Evolutionary conservation across 2,888 invertebrate genomes (phyloP).

Genomic region (Doris montereyensis): DNA sequence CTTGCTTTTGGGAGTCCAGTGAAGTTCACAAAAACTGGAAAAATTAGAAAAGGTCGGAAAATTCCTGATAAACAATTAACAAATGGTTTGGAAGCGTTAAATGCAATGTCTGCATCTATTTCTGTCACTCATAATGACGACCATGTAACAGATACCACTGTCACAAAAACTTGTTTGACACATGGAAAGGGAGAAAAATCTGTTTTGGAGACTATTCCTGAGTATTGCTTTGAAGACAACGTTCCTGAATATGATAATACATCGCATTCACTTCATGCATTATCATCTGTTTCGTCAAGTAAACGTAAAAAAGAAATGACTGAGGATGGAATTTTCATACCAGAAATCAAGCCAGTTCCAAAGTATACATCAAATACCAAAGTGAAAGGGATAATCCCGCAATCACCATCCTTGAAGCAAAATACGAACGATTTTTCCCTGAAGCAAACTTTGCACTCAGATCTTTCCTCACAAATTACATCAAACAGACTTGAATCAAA

Average conservation of each 20-base stretch:
- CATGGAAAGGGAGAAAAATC: not conserved
- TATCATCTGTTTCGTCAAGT: not conserved
- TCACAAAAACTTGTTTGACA: no score
- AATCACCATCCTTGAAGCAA: no score
- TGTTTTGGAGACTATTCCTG: not conserved
- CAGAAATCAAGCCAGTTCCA: not conserved
- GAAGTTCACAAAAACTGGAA: constrained; percentile 36
- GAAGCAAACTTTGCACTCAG: not conserved
- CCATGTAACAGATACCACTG: not conserved
- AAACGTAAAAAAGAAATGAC: not conserved
- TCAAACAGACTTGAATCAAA: not conserved
- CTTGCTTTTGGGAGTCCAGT: constrained; percentile 23
- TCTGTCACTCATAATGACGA: not conserved
- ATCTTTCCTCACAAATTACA: constrained; percentile 14
- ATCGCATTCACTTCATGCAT: no score
- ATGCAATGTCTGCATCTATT: constrained; percentile 24
- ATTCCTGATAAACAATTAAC: not conserved
- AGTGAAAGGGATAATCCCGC: not conserved
- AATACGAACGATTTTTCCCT: not conserved
- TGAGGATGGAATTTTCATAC: not conserved
- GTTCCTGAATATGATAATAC: no score
- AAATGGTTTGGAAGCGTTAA: constrained; percentile 30
- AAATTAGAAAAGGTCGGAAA: constrained; percentile 30
- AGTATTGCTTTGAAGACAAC: not conserved
- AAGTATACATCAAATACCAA: not conserved